phyloP scores from a whole-genome alignment of 2,797 vertebrate genomes.

The Erpetoichthys calabaricus region DNA sequence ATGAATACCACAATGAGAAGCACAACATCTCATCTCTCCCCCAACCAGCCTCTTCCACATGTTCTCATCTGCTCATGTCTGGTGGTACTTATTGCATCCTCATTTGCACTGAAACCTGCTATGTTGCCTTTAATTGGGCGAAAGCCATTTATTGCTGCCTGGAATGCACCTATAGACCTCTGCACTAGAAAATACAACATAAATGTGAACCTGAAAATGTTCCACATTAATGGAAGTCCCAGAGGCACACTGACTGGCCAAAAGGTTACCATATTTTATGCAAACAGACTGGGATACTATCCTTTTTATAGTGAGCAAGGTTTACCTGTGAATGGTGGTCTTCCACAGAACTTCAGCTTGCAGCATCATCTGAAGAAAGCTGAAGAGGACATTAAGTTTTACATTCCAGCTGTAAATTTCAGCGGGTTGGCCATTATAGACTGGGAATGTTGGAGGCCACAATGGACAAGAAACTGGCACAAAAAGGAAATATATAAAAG shows the following conservation, averaged over 20 bases:
- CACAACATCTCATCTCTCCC: slow-evolving; percentile 36
- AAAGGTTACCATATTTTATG: slow-evolving; percentile 69
- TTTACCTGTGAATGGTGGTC: slow-evolving; percentile 42
- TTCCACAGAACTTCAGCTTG: slow-evolving; percentile 61
- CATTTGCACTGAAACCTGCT: slow-evolving; percentile 53
- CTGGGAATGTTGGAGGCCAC: slow-evolving; percentile 61
- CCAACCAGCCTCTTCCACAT: slow-evolving; percentile 31
- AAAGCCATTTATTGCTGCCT: slow-evolving; percentile 57
- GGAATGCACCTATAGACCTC: slow-evolving; percentile 58
- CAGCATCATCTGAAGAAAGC: slow-evolving; percentile 54
- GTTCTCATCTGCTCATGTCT: slow-evolving; percentile 42
- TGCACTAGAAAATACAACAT: slow-evolving; percentile 51
- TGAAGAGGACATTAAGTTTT: slow-evolving; percentile 44
- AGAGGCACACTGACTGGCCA: slow-evolving; percentile 52
- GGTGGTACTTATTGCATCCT: slow-evolving; percentile 34
- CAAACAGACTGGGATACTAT: slow-evolving; percentile 59
- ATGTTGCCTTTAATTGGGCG: slow-evolving; percentile 45
- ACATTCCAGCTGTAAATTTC: slow-evolving; percentile 55
- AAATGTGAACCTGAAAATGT: slow-evolving; percentile 43
- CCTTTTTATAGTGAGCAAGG: slow-evolving; percentile 53
- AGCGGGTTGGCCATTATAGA: slow-evolving; percentile 54
- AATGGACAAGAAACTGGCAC: slow-evolving; percentile 57
- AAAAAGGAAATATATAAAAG: slow-evolving; percentile 51
- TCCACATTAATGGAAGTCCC: slow-evolving; percentile 53
- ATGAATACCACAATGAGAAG: slow-evolving; percentile 45